A percentile compares a stretch with the other conserved stretches of the same genome.
Evolutionary conservation across 2,888 invertebrate genomes (phyloP).

Genomic region (Cataglyphis livida): DNA sequence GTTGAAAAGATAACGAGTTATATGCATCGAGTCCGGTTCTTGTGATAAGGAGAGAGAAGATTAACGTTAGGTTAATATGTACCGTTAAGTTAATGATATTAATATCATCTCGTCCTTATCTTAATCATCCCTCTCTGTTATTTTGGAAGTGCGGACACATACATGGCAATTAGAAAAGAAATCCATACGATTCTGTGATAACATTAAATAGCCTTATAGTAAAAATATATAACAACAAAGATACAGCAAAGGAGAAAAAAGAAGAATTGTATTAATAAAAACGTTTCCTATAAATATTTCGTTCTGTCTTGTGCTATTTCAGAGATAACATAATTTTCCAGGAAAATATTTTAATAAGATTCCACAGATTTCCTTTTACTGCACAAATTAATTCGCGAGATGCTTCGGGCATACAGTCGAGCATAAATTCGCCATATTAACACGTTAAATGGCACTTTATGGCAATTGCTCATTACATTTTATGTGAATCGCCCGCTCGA

Average conservation of each 20-base stretch:
- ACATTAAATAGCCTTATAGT: background rate
- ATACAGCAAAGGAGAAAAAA: background rate
- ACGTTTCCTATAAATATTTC: slow-evolving; percentile 14
- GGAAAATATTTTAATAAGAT: background rate
- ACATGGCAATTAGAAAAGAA: background rate
- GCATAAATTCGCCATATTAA: slow-evolving; percentile 36
- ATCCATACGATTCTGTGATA: background rate
- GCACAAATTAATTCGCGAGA: background rate
- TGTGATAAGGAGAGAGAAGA: slow-evolving; percentile 31
- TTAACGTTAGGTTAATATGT: background rate
- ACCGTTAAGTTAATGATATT: background rate
- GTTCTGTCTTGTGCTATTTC: background rate
- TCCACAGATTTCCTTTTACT: background rate
- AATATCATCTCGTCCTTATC: background rate
- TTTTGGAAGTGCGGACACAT: background rate
- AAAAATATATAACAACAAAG: background rate
- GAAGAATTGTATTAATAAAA: background rate
- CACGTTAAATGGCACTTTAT: slow-evolving; percentile 25
- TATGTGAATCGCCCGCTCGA: slow-evolving; percentile 54
- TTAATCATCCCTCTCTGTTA: background rate
- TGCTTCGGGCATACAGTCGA: background rate
- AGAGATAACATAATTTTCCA: background rate
- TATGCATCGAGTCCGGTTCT: slow-evolving; percentile 7
- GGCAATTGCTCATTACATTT: slow-evolving; percentile 46
- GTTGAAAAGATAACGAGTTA: slow-evolving; percentile 36